These are phyloP conservation scores for Tenthredo scrophulariae DNA, from an alignment of 2,888 invertebrate genomes.

Conservation along the genomic window DNA sequence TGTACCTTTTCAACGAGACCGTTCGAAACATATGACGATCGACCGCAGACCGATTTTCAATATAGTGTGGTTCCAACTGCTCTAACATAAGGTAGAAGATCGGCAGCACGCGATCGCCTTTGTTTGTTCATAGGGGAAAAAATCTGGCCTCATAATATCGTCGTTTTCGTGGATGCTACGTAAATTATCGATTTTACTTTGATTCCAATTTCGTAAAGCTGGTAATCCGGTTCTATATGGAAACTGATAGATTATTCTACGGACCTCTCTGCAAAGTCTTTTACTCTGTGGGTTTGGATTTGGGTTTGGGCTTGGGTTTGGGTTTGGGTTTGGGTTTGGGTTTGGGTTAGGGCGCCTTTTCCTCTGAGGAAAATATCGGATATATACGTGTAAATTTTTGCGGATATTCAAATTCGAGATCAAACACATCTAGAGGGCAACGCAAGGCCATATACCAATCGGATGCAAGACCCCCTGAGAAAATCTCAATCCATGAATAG, in stretches of 20 bases:
- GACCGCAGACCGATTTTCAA: conserved; percentile 48
- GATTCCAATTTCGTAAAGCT: neutral
- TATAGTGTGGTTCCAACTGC: conserved; percentile 14
- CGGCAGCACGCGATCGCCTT: conserved; percentile 45
- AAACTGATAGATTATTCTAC: conserved; percentile 34
- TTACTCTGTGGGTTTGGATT: neutral
- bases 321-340: neutral
- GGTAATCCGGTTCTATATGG: too few species aligned
- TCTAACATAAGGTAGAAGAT: conserved; percentile 36
- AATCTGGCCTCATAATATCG: neutral
- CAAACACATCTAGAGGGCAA: conserved; percentile 71
- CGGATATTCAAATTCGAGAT: conserved; percentile 77
- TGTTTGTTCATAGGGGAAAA: conserved; percentile 36
- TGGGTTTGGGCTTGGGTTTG: neutral
- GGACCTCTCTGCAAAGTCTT: neutral
- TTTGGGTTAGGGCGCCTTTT: neutral
- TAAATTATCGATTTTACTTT: neutral
- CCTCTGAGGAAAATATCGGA: neutral
- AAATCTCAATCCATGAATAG: conserved; percentile 78
- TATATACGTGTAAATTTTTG: conserved; percentile 69
- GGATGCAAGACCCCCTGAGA: conserved; percentile 67
- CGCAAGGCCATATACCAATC: conserved; percentile 33
- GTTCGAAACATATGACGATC: conserved; percentile 38
- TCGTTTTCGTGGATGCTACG: neutral
- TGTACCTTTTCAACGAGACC: conserved; percentile 26